Evolutionary conservation across 2,113 vertebrate genomes (phyloP).

Genomic region (Azemiops feae): DNA sequence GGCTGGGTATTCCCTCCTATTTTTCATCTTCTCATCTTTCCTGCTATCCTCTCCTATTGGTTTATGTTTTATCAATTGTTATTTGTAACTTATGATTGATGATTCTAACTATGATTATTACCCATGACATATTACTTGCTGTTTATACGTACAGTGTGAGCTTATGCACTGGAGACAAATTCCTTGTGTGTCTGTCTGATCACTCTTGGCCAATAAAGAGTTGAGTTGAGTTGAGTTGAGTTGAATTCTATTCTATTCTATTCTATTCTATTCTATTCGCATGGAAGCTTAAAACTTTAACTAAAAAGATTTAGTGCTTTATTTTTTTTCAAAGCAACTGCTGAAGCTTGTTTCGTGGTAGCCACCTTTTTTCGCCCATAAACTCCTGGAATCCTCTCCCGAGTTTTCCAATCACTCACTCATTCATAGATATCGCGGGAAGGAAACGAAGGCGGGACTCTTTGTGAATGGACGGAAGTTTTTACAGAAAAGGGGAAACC

Average conservation of each 20-base stretch:
- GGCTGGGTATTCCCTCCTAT: background rate
- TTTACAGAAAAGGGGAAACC: background rate
- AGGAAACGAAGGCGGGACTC: constrained; percentile 18
- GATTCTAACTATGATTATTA: background rate
- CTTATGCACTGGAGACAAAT: background rate
- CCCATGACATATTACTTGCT: background rate
- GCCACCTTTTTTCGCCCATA: background rate
- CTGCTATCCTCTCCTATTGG: background rate
- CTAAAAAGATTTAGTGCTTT: background rate
- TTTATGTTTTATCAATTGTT: background rate
- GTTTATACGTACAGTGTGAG: background rate
- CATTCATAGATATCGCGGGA: background rate
- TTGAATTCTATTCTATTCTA: background rate
- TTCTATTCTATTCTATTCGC: background rate
- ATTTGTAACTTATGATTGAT: background rate
- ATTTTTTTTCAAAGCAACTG: background rate
- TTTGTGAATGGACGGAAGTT: constrained; percentile 33
- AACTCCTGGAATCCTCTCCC: background rate
- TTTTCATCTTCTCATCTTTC: background rate
- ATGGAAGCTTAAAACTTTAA: background rate
- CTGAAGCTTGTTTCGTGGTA: background rate
- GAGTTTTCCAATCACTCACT: background rate
- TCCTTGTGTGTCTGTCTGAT: background rate
- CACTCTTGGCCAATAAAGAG: background rate
- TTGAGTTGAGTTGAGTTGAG: no score